Evolutionary conservation across 2,797 vertebrate genomes (phyloP), one percentile per base, ranked within the genome.

Genomic region (Naso thynnoides): DNA sequence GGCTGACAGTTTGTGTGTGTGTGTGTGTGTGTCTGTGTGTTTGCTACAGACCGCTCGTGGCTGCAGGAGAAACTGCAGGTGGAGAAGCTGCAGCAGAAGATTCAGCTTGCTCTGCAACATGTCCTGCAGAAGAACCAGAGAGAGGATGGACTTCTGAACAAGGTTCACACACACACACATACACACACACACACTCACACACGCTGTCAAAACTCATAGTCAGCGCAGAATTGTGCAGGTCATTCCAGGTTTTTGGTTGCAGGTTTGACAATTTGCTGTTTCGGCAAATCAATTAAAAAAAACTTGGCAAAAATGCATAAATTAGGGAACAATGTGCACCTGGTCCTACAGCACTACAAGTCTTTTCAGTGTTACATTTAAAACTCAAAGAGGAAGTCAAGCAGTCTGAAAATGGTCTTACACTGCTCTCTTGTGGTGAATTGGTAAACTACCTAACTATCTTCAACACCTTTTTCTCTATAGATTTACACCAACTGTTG

Each of bases 31-130:
- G 93, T 92, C 89, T 92, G n/a, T 62, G 55, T 93, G 93, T 92
- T 15, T 72, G 31, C 0, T 55, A 31, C 80, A 98, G 97, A 98
- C 92, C 96, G 96, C 50, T 97, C 95, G 0, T 97, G 96, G 96
- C 95, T 98, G 77, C 96, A 97, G 90, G 97, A 98, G 87, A 97
- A 97, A 85, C 93, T 95, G 66, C 96, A 96, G 88, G 97, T 97
- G 74, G 96, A 97, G 88, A 97, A 97, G 86, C 95, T 98, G 69
- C 97, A 97, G 60, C 96, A 97, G 94, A 96, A 96, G 88, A 96
- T 96, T 78, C 95, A 97, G 85, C 92, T 97, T 79, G 95, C 96
- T 56, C 95, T 98, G 84, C 96, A 97, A 52, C 96, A 96, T 0
- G 92, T 97, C 63, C 93, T 98, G 77, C 96, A 97, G 90, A 97